Evolutionary conservation across 2,797 vertebrate genomes (phyloP).

Genomic region (Acrocephalus scirpaceus): DNA sequence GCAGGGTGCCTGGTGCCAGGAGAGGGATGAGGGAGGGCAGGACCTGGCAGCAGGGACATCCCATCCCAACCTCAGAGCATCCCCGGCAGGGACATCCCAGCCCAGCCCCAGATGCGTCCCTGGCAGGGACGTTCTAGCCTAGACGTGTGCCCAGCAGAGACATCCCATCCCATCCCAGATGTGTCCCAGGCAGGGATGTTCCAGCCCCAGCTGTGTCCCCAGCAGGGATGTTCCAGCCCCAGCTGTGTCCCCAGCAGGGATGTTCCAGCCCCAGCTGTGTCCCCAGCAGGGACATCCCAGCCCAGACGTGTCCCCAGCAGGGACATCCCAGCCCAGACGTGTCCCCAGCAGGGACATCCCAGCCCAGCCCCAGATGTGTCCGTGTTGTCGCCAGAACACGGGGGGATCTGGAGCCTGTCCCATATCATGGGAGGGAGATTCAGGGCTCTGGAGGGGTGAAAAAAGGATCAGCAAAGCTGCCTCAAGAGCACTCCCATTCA

Average conservation of each 20-base stretch:
- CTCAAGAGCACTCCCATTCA: fast-evolving
- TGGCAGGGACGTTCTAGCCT: fast-evolving
- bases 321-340: neutral
- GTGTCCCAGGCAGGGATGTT: fast-evolving
- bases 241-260: too few relatives aligned
- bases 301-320: too few relatives aligned
- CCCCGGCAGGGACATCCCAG: too few relatives aligned
- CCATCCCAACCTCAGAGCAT: neutral
- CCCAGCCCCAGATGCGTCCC: neutral
- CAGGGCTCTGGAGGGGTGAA: too few relatives aligned
- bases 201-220: too few relatives aligned
- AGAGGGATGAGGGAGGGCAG: fast-evolving
- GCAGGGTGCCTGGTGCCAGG: neutral
- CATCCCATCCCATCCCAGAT: neutral
- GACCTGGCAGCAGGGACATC: neutral
- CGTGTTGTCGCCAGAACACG: fast-evolving
- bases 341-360: fast-evolving
- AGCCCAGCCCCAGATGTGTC: neutral
- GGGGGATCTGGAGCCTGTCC: neutral
- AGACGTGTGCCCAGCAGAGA: too few relatives aligned
- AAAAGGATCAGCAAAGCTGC: neutral
- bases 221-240: too few relatives aligned
- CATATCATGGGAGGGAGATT: too few relatives aligned
- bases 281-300: too few relatives aligned
- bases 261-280: too few relatives aligned